Base-by-base conservation (phyloP, 2,888 invertebrate genomes). In the Coelinius sp. region DNA sequence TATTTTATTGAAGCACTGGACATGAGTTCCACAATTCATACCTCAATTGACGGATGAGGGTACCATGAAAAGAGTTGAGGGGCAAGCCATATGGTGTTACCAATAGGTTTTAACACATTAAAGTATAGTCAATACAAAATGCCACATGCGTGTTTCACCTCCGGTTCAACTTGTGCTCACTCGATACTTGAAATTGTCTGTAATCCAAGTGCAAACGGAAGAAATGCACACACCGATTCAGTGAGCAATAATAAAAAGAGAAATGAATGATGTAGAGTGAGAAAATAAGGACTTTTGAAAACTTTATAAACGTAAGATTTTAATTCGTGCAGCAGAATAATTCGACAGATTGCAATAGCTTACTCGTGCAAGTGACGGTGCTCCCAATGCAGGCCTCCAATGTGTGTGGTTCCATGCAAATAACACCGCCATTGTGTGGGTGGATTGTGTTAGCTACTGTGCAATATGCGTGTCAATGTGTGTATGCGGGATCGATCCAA, bases 321-420 rank as follows among this genome's bases (percentile, higher is more conserved):
- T 81, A 77, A 80, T 82, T 81, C 77, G 71, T 63, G 75, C 31
- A 35, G 74, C 63, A 67, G 73, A 76, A 77, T 77, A 79, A 82
- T 81, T 81, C 77, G 71, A 73, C 76, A 73, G 64, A 74, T 73
- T 76, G 74, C 77, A 73, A 80, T 81, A 79, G 78, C 78, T 80
- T 79, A 80, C 70, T 68, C 71, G 68, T 66, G 56, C 70, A 75
- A 64, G 73, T 78, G 68, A 24, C 31, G 41, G 5, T 41, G 41
- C 41, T 31, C 41, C 49, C 24, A 17, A 22, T 24, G 31, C 8
- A 38, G 38, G 38, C 27, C 41, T 25, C 27, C 64, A 73, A 62
- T 62, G 35, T 10, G 10, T 4, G 25, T 52, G 59, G 35, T 2
- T 62, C 10, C 17, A 35, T 62, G 59, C 20, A 62, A 35, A 35